Evolutionary conservation across 1,140 invertebrate genomes (phyloP).

Genomic region (Mizuhopecten yessoensis): DNA sequence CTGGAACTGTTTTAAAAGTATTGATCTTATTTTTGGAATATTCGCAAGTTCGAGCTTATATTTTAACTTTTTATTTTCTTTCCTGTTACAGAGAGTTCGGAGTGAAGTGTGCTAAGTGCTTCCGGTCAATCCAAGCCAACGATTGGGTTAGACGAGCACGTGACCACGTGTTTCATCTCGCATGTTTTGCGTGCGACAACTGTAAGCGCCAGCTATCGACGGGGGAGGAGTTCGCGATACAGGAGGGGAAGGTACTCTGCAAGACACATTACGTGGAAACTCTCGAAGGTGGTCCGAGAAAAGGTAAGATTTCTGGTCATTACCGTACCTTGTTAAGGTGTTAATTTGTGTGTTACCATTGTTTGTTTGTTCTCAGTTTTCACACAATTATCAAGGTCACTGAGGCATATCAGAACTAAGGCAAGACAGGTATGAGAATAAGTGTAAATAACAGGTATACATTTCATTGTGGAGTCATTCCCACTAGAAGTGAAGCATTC

Average conservation of each 20-base stretch:
- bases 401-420: too few relatives aligned
- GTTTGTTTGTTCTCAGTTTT: background rate
- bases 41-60: background rate
- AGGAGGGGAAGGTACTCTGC: slow-evolving; percentile 96
- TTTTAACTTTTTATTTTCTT: slow-evolving; percentile 2
- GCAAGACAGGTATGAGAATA: background rate
- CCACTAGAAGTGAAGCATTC: too few relatives aligned
- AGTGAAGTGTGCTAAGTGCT: slow-evolving; percentile 97
- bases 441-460: background rate
- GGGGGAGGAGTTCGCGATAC: slow-evolving; percentile 98
- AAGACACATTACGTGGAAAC: slow-evolving; percentile 98
- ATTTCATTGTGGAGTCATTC: background rate
- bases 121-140: slow-evolving; percentile 93
- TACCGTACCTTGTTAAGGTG: slow-evolving; percentile 40
- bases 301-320: slow-evolving; percentile 86
- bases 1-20: background rate
- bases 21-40: background rate
- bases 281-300: slow-evolving; percentile 92
- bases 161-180: slow-evolving; percentile 97
- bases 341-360: background rate
- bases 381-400: background rate
- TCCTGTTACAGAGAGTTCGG: slow-evolving; percentile 93
- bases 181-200: slow-evolving; percentile 98
- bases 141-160: slow-evolving; percentile 98
- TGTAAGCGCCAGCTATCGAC: slow-evolving; percentile 98